Evolutionary conservation across 1,140 invertebrate species (phyloP), one percentile per base, ranked within the genome.

Genomic region (Homarus americanus): DNA sequence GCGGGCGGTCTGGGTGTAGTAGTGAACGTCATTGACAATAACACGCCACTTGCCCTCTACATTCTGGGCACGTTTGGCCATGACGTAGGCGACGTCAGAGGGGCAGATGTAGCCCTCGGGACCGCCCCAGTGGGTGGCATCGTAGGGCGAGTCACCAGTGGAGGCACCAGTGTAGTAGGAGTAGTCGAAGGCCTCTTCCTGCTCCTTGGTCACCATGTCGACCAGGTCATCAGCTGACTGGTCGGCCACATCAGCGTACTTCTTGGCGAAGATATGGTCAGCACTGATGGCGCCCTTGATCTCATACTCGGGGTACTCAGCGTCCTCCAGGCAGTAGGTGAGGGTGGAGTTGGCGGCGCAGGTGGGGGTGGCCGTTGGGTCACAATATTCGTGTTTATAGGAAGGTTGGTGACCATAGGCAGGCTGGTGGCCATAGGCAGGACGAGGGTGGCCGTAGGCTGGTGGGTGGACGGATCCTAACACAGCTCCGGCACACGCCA

Each of bases 21-120:
- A 90, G 79, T 90, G 79, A 38, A 90, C 87, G 40, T 93, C 79
- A 66, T 93, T 93, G 20, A 93, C 92, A 58, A 93, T 93, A 12
- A 93, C 94, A 44, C 93, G 87, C 93, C 93, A 93, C 91, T 93
- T 85, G 53, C 93, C 93, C 49, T 93, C 92, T 4, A 92, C 93
- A 58, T 90, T 90, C 63, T 83, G 87, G 87, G 87, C 87, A 75
- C 87, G 87, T 36, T 58, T 90, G 69, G 87, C 66, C 69, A 28
- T 82, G 87, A 80, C 87, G 41, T 90, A 90, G 34, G 49, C 87
- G 28, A 90, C 87, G 66, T 90, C 69, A 7, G 87, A 90, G 80
- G 87, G 87, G 49, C 87, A 90, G 87, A 90, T 90, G 80, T 90
- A 90, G 5, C 87, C 87, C 72, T 90, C 80, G 28, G 87, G 87